Evolutionary conservation across 2,113 vertebrate genomes (phyloP).

Genomic region (Callaeas wilsoni): DNA sequence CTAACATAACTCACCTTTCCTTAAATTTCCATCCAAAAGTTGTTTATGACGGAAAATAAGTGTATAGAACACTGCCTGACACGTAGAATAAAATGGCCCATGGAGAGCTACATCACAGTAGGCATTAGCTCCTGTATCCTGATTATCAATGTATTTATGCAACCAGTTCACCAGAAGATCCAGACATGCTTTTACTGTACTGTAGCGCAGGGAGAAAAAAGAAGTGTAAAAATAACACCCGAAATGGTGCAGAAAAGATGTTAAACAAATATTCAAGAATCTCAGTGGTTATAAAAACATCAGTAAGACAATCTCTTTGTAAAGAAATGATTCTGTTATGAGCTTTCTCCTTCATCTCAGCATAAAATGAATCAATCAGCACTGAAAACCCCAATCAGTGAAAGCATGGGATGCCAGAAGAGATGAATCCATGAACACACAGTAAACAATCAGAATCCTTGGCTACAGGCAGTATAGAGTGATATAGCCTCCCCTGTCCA

Average conservation of each 20-base stretch:
- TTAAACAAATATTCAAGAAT: not conserved
- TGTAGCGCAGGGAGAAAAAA: slow-evolving; percentile 6
- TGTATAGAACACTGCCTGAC: slow-evolving; percentile 91
- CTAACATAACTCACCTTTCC: slow-evolving; percentile 78
- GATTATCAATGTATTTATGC: slow-evolving; percentile 88
- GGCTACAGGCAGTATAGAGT: not conserved
- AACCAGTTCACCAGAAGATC: slow-evolving; percentile 91
- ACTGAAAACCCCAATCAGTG: not conserved
- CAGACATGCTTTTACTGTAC: slow-evolving; percentile 90
- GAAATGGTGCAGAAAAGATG: not conserved
- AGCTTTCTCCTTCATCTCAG: not conserved
- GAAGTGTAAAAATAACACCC: not conserved
- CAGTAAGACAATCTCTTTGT: not conserved
- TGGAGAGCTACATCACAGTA: slow-evolving; percentile 91
- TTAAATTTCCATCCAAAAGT: slow-evolving; percentile 86
- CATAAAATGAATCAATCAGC: not conserved
- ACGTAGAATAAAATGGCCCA: slow-evolving; percentile 87
- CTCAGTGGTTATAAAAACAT: not conserved
- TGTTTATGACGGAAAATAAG: slow-evolving; percentile 88
- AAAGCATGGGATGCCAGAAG: not conserved
- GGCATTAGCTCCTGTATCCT: slow-evolving; percentile 78
- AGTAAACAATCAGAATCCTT: not conserved
- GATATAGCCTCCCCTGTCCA: not conserved
- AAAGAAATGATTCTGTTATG: not conserved
- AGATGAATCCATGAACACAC: not conserved